Percentiles rank a stretch among this genome's conserved stretches.
phyloP scores from a whole-genome alignment of 2,113 vertebrate genomes.

The Oreotragus oreotragus region DNA sequence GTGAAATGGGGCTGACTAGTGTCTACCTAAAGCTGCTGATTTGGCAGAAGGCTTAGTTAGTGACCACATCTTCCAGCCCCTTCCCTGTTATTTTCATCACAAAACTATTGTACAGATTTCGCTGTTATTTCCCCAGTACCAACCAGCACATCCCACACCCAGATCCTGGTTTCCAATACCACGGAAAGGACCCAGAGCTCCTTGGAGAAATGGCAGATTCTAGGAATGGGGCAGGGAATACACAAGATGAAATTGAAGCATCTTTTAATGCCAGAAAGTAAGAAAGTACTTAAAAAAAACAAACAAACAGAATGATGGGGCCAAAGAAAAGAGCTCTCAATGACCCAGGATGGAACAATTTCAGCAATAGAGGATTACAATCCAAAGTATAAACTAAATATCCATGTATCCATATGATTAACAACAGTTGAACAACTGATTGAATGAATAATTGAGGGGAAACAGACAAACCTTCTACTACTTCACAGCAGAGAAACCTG shows the following conservation, averaged over 20 bases:
- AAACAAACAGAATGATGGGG: neutral
- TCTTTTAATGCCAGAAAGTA: neutral
- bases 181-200: neutral
- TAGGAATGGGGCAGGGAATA: neutral
- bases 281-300: neutral
- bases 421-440: neutral
- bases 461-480: neutral
- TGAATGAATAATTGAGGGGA: neutral
- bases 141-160: neutral
- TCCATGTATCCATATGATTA: neutral
- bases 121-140: neutral
- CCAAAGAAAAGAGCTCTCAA: neutral
- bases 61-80: neutral
- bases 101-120: neutral
- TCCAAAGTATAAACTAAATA: neutral
- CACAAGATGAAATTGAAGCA: neutral
- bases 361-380: neutral
- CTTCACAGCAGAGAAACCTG: neutral
- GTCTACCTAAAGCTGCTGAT: neutral
- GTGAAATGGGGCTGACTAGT: neutral
- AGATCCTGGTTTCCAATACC: neutral
- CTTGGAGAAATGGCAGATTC: neutral
- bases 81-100: neutral
- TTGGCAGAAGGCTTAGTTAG: neutral
- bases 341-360: neutral